These are phyloP conservation scores for Adelphocoris suturalis DNA, from an alignment of 2,888 invertebrate species.

Conservation along the genomic window DNA sequence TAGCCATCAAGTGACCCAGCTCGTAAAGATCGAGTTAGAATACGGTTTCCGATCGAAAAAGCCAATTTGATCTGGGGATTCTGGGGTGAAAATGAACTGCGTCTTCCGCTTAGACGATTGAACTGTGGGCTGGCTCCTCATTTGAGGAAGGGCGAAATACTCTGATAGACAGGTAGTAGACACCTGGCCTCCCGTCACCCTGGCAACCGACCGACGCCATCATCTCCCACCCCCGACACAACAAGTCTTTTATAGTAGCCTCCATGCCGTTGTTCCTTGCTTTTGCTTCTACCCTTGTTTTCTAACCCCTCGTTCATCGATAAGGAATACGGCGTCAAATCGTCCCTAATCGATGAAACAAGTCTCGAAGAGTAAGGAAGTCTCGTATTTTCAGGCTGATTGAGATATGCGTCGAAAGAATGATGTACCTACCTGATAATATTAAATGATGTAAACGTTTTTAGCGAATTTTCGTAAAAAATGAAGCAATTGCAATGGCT, in stretches of 20 bases:
- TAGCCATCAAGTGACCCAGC: too few species aligned
- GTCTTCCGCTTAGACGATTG: background rate
- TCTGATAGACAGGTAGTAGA: constrained; percentile 39
- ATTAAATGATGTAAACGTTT: too few species aligned
- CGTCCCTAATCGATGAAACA: background rate
- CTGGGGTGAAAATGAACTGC: too few species aligned
- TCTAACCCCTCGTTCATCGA: constrained; percentile 4
- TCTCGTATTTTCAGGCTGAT: too few species aligned
- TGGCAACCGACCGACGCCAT: constrained; percentile 64
- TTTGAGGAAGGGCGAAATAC: background rate
- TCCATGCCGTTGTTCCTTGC: background rate
- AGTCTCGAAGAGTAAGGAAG: too few species aligned
- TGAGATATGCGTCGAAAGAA: too few species aligned
- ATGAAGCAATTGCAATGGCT: too few species aligned
- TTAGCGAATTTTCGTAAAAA: too few species aligned
- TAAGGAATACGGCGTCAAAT: constrained; percentile 19
- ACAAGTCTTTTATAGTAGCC: background rate
- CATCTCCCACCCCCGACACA: constrained; percentile 6
- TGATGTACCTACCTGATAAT: too few species aligned
- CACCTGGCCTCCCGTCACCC: constrained; percentile 56
- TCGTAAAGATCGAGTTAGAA: too few species aligned
- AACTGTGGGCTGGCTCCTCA: background rate
- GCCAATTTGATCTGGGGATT: too few species aligned
- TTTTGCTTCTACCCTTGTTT: constrained; percentile 16
- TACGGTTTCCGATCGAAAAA: too few species aligned